Percentiles rank a stretch among this genome's conserved stretches.
Evolutionary conservation across 53 echinoderm and acorn worm species (phyloP).

Genomic region (Hippasteria phrygiana): DNA sequence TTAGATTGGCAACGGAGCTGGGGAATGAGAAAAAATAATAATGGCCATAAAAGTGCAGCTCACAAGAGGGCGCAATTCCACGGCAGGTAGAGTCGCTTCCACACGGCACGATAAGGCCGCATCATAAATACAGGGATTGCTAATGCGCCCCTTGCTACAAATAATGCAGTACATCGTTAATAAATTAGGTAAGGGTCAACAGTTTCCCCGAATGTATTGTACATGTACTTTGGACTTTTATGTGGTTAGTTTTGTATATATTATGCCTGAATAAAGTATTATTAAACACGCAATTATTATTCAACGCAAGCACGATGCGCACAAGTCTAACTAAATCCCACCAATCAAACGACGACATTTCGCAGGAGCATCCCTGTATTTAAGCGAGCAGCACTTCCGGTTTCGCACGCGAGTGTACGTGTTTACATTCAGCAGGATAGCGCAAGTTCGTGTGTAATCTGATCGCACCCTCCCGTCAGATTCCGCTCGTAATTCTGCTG

Average conservation of each 20-base stretch:
- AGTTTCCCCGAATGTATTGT: too few relatives aligned
- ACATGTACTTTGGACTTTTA: too few relatives aligned
- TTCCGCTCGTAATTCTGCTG: neutral
- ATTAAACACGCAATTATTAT: too few relatives aligned
- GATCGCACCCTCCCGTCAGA: neutral
- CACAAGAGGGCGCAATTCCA: constrained; percentile 22
- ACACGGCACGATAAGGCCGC: neutral
- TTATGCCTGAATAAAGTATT: neutral
- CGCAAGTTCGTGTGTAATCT: neutral
- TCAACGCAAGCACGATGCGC: neutral
- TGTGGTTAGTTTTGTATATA: neutral
- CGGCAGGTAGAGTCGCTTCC: neutral
- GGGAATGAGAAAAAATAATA: too few relatives aligned
- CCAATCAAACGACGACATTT: constrained; percentile 4
- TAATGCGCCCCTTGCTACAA: neutral
- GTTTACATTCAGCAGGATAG: neutral
- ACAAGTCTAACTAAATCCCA: neutral
- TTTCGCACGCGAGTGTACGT: constrained; percentile 1
- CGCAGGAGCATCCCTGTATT: constrained; percentile 38
- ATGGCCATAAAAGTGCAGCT: too few relatives aligned
- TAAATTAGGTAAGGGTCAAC: too few relatives aligned
- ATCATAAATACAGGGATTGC: constrained; percentile 13
- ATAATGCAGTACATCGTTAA: too few relatives aligned
- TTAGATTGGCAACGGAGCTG: too few relatives aligned
- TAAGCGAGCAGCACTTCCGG: constrained; percentile 34